A percentile compares a stretch with the other conserved stretches of the same genome.
These are phyloP conservation scores for Gulo gulo DNA, from an alignment of 2,113 vertebrate genomes.

Conservation along the genomic window DNA sequence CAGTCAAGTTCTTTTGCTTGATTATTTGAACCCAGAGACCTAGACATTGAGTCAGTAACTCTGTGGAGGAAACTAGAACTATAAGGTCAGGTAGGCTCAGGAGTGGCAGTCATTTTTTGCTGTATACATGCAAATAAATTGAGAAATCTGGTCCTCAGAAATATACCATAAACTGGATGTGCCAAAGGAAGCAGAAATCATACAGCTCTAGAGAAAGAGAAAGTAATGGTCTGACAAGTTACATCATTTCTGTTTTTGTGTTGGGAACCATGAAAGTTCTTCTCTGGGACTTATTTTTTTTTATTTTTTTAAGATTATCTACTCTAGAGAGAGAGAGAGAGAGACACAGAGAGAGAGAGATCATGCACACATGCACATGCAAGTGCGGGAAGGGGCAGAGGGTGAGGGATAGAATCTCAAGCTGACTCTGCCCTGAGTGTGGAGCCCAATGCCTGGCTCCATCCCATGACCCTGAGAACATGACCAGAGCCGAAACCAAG, in stretches of 20 bases:
- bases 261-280: not conserved
- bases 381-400: not conserved
- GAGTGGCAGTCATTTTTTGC: not conserved
- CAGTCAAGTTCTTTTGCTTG: not conserved
- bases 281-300: not conserved
- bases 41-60: not conserved
- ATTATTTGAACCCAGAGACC: not conserved
- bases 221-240: not conserved
- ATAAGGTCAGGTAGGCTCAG: not conserved
- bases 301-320: no score
- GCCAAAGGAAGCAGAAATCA: not conserved
- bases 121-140: not conserved
- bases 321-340: no score
- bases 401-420: not conserved
- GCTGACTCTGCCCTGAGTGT: not conserved
- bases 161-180: not conserved
- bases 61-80: not conserved
- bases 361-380: no score
- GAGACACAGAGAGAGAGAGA: no score
- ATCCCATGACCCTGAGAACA: not conserved
- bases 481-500: not conserved
- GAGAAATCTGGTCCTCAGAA: not conserved
- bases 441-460: not conserved
- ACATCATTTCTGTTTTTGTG: not conserved
- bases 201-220: not conserved